These are phyloP conservation scores for Branchipolynoe longqiensis DNA, from an alignment of 2,888 invertebrate genomes.

Conservation along the genomic window DNA sequence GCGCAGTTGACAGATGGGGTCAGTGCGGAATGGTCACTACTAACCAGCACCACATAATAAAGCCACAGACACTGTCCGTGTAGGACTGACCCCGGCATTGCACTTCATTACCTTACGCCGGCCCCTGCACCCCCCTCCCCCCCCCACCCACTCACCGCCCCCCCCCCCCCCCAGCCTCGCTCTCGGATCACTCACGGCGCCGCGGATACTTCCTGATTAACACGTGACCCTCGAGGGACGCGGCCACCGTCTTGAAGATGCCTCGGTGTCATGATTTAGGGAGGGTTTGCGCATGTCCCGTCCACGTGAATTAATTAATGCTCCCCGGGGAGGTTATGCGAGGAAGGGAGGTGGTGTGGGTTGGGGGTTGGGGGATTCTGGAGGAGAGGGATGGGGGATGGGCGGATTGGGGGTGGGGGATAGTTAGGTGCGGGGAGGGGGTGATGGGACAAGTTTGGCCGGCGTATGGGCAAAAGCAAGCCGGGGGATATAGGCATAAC, in stretches of 20 bases:
- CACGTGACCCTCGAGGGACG: constrained; percentile 4
- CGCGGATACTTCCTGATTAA: too few species aligned
- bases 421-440: too few species aligned
- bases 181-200: neutral
- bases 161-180: neutral
- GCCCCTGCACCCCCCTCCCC: neutral
- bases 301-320: constrained; percentile 29
- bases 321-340: neutral
- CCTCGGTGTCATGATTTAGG: neutral
- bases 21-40: too few species aligned
- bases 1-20: too few species aligned
- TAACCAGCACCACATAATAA: neutral
- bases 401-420: neutral
- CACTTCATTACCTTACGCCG: neutral
- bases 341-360: neutral
- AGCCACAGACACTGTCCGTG: too few species aligned
- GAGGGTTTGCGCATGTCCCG: constrained; percentile 29
- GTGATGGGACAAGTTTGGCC: too few species aligned
- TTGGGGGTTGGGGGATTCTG: neutral
- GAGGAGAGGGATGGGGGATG: neutral
- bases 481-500: too few species aligned
- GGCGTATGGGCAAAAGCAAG: too few species aligned
- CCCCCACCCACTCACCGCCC: neutral
- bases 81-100: too few species aligned
- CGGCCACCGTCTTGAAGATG: constrained; percentile 9